Evolutionary conservation across 2,797 vertebrate genomes (phyloP), one percentile per base, ranked within the genome.

Genomic region (Oreonectes daqikongensis): DNA sequence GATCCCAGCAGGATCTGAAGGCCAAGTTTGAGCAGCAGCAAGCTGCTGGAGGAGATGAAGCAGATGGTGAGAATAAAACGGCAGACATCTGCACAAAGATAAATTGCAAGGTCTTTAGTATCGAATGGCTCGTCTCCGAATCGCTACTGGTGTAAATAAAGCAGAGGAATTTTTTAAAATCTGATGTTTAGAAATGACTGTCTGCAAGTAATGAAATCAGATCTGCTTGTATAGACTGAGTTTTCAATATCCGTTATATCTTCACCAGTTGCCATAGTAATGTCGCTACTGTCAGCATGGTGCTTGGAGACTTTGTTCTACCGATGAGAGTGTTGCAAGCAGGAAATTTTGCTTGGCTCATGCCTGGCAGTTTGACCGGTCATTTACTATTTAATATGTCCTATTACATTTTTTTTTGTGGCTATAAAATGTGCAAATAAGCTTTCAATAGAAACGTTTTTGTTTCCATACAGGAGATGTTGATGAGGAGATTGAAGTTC

Each of bases 1-100:
- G 96, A 75, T 99, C 98, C 8, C 97, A 99, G 66, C 96, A 99
- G 89, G 97, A 98, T 81, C 88, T 99, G 77, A 98, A 96, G 90
- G 95, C 95, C 32, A 99, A 98, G 85, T 95, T 98, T 87, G 94
- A 98, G 82, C 95, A 98, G 85, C 95, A 98, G 2, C 95, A 96
- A 71, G 94, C 93, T 18, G 88, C 91, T 75, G 94, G 93, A 83
- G 94, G 91, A 50, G 96, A 96, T 67, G 93, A 89, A 82, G 95
- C 92, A n/a, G 95, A 94, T 42, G 96, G 96, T 97, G 86, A 83
- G 77, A 24, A 72, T 59, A 14, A 32, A 10, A n/a, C 15, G 9
- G 8, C 5, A 46, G 22, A 18, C 38, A 4, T 57, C 5, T 57
- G 2, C 64, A 12, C n/a, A 24, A 75, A 10, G 20, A 81, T 35